phyloP scores from a whole-genome alignment of 2,113 vertebrate genomes.

The Oriolus oriolus region DNA sequence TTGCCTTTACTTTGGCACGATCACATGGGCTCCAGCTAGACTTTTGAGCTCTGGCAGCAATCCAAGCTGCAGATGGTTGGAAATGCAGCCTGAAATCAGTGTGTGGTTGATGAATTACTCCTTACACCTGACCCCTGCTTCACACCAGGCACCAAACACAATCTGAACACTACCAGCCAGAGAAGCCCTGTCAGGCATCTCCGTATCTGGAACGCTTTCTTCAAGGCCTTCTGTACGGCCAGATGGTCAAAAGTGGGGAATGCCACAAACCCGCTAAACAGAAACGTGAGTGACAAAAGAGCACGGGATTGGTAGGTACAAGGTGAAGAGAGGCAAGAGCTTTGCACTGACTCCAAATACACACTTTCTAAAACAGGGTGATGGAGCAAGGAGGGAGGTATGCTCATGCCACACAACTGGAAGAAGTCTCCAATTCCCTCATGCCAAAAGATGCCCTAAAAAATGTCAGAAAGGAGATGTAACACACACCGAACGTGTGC shows the following conservation, averaged over 20 bases:
- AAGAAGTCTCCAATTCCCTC: neutral
- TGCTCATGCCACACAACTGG: neutral
- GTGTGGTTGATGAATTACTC: slow-evolving; percentile 69
- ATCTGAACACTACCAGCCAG: slow-evolving; percentile 56
- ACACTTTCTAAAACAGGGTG: neutral
- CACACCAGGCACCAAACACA: slow-evolving; percentile 65
- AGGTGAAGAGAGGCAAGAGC: neutral
- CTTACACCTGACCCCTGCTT: slow-evolving; percentile 75
- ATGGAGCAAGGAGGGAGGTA: neutral
- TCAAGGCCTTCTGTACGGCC: slow-evolving; percentile 62
- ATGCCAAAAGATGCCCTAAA: neutral
- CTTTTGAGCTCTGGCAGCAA: slow-evolving; percentile 44
- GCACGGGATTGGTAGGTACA: neutral
- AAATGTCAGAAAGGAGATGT: neutral
- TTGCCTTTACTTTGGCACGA: slow-evolving; percentile 52
- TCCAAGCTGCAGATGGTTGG: slow-evolving; percentile 73
- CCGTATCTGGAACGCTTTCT: slow-evolving; percentile 36
- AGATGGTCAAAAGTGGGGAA: slow-evolving; percentile 62
- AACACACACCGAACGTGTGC: neutral
- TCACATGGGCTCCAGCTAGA: slow-evolving; percentile 51
- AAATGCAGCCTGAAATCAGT: slow-evolving; percentile 69
- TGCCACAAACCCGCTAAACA: neutral
- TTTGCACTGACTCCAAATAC: neutral
- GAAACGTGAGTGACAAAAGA: neutral
- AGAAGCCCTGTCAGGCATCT: slow-evolving; percentile 50